These are phyloP conservation scores for Thaumetopoea pityocampa DNA, from an alignment of 1,140 invertebrate genomes.

Conservation along the genomic window DNA sequence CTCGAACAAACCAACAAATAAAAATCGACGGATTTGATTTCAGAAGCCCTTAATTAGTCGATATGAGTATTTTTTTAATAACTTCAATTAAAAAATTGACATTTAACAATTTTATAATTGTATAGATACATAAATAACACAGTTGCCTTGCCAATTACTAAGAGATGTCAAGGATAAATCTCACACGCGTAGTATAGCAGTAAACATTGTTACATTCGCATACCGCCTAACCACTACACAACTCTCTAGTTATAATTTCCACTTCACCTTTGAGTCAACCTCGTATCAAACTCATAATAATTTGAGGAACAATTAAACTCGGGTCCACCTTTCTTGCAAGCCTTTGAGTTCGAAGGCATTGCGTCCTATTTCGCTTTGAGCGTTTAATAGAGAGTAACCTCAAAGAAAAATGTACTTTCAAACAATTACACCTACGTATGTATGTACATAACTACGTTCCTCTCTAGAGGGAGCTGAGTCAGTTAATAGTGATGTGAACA, in stretches of 20 bases:
- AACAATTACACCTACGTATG: constrained; percentile 72
- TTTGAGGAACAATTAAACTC: constrained; percentile 69
- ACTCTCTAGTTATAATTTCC: constrained; percentile 33
- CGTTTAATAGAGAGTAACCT: constrained; percentile 73
- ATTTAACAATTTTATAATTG: too few relatives aligned
- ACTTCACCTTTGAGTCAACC: constrained; percentile 52
- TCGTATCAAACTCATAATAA: constrained; percentile 70
- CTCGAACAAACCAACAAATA: too few relatives aligned
- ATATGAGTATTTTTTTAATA: too few relatives aligned
- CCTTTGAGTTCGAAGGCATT: constrained; percentile 63
- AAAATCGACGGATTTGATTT: too few relatives aligned
- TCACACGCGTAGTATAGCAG: too few relatives aligned
- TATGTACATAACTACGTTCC: constrained; percentile 68
- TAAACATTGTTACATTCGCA: constrained; percentile 2
- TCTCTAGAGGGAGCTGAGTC: constrained; percentile 60
- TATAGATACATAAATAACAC: too few relatives aligned
- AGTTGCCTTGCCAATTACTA: too few relatives aligned
- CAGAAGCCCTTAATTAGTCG: too few relatives aligned
- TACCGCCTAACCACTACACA: too few relatives aligned
- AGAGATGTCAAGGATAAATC: too few relatives aligned
- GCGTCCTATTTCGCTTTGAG: constrained; percentile 69
- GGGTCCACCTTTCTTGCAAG: constrained; percentile 51
- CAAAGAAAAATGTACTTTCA: constrained; percentile 75
- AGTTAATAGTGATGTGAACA: constrained; percentile 33
- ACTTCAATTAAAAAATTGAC: too few relatives aligned